Conservation (phyloP, 64 coral and sea anemone species). For the Trachythela sp. region DNA sequence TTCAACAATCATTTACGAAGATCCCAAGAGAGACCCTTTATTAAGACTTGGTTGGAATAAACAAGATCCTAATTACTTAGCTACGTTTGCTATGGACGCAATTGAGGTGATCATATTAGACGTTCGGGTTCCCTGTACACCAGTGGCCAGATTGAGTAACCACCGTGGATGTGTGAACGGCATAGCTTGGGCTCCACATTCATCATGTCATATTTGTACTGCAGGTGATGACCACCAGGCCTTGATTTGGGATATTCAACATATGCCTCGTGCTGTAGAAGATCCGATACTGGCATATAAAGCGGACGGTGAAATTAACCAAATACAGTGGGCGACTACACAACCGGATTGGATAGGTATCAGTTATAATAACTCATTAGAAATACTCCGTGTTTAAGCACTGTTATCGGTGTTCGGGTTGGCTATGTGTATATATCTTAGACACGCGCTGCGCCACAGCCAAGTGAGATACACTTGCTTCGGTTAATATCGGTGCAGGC, state of each 20-base stretch:
- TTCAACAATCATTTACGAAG: slow-evolving; percentile 99
- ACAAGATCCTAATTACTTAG: slow-evolving; percentile 96
- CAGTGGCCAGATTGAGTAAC: slow-evolving; percentile 91
- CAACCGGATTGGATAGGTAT: slow-evolving; percentile 99
- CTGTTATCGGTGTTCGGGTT: not conserved
- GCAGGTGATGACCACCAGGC: slow-evolving; percentile 96
- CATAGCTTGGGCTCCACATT: slow-evolving; percentile 97
- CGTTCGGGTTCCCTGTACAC: slow-evolving; percentile 93
- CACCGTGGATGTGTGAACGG: slow-evolving; percentile 97
- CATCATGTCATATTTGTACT: slow-evolving; percentile 98
- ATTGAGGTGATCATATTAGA: slow-evolving; percentile 98
- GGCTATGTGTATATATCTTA: not conserved
- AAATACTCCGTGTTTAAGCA: slow-evolving; percentile 89
- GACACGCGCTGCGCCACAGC: too few relatives aligned
- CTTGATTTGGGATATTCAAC: slow-evolving; percentile 97
- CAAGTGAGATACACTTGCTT: not conserved
- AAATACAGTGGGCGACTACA: slow-evolving; percentile 97
- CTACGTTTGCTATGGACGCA: slow-evolving; percentile 93
- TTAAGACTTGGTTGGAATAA: slow-evolving; percentile 97
- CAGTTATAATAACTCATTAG: slow-evolving; percentile 89
- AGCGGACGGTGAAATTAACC: slow-evolving; percentile 96
- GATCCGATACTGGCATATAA: slow-evolving; percentile 96
- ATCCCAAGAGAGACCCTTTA: slow-evolving; percentile 85
- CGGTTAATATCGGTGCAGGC: not conserved
- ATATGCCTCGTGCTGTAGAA: slow-evolving; percentile 95